Evolutionary conservation across 2,113 vertebrate species (phyloP), one percentile per base, ranked within the genome.

Genomic region (Bostrychus sinensis): DNA sequence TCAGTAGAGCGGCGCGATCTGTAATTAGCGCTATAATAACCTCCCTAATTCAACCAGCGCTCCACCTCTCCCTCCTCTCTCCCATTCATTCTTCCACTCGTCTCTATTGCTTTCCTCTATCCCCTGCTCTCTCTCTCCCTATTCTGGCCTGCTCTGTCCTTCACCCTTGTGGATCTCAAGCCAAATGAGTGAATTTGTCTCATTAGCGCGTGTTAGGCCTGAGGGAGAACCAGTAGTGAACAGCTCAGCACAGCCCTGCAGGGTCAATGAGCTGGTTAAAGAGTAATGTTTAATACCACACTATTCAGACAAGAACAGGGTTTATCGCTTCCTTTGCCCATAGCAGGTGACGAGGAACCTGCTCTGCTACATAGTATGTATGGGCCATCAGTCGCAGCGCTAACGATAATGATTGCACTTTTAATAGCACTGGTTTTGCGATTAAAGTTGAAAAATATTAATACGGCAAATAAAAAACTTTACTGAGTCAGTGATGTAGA

Each of bases 11-110:
- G 66, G 75, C 83, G 76, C 82, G 91, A 72, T 78, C 83, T 80
- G 85, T 93, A 94, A 95, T 94, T 92, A 91, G 89, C 68, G 71
- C 86, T 75, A 91, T 94, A 94, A 94, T 95, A 89, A 93, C 85
- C 87, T 87, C 86, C 83, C 77, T 88, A 90, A 91, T 91, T 92
- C 85, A 91, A 90, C 86, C 82, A 84, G 65, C 87, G 81, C 80
- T 91, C 89, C 66, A 83, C 82, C 78, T 83, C 87, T 91, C 71
- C 19, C 11, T 56, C 42, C 36, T 14, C 11, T 2, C 23, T 48
- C 38, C 25, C 11, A 14, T 77, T 34, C 67, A 20, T 58, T 45
- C 42, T 16, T 38, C 13, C 9, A 25, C 17, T 62, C 32, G 61
- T 56, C 45, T 14, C 13, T 8, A 28, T 23, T 55, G 51, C 25